Conservation (phyloP, 2,888 invertebrate genomes). For the Zeuzera pyrina region DNA sequence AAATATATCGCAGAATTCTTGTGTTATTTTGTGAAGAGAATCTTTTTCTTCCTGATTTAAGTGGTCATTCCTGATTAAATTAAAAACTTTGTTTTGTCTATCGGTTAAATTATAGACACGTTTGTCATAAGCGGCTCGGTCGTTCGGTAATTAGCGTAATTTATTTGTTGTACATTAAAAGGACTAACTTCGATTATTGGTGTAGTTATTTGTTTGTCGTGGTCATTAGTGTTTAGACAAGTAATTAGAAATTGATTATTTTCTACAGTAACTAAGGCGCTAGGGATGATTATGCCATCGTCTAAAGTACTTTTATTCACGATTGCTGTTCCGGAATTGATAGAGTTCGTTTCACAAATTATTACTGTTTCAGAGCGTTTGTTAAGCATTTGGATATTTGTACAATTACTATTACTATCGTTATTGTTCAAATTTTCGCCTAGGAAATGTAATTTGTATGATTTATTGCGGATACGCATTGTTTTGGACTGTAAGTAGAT, state of each 20-base stretch:
- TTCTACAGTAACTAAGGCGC: background rate
- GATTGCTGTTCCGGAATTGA: background rate
- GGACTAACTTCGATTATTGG: background rate
- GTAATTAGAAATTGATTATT: background rate
- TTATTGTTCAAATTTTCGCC: background rate
- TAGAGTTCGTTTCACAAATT: background rate
- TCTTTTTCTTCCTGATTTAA: constrained; percentile 15
- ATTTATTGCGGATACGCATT: background rate
- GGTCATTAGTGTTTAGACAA: constrained; percentile 1
- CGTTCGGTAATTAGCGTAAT: background rate
- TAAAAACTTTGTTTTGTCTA: constrained; percentile 9
- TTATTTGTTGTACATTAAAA: background rate
- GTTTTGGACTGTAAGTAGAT: constrained; percentile 6
- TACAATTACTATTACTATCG: too few relatives aligned
- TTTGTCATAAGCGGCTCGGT: too few relatives aligned
- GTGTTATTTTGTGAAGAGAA: constrained; percentile 14
- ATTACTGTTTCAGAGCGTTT: background rate
- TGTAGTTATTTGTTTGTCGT: background rate
- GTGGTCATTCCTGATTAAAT: constrained; percentile 12
- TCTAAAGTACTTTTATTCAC: background rate
- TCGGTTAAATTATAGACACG: too few relatives aligned
- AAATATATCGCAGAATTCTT: too few relatives aligned
- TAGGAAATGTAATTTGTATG: background rate
- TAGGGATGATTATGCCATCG: background rate
- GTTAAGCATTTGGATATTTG: too few relatives aligned